Percentiles rank a stretch among this genome's conserved stretches.
Conservation (phyloP, 1,140 invertebrate genomes). For the Meloidogyne chitwoodi region DNA sequence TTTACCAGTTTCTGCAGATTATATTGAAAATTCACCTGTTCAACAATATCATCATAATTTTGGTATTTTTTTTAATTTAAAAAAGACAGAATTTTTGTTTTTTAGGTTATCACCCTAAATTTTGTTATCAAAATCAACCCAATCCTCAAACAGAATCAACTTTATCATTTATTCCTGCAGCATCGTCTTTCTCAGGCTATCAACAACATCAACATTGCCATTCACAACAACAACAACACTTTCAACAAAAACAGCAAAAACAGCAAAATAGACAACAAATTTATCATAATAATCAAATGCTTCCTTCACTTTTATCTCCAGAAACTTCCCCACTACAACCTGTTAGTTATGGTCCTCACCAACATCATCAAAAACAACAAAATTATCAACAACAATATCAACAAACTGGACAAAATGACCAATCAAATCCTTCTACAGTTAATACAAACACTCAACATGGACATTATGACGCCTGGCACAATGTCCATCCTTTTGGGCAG, state of each 20-base stretch:
- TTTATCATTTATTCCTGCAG: neutral
- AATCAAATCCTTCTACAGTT: neutral
- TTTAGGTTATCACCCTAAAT: neutral
- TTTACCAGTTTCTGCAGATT: neutral
- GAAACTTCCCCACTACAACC: neutral
- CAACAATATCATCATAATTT: neutral
- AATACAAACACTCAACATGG: neutral
- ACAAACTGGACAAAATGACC: neutral
- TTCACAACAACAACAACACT: neutral
- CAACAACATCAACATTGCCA: neutral
- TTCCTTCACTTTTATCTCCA: neutral
- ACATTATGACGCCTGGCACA: neutral
- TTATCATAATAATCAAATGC: neutral
- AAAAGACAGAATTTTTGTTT: too few species aligned
- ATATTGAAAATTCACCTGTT: neutral
- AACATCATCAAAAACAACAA: neutral
- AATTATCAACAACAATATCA: neutral
- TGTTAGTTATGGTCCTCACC: neutral
- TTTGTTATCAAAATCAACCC: neutral
- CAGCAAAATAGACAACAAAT: neutral
- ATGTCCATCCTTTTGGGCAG: neutral
- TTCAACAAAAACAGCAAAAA: neutral
- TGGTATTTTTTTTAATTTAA: neutral
- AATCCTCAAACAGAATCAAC: neutral
- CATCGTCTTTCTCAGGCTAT: neutral